Conservation (phyloP, 2,797 vertebrate species). For the Parauchenoglanis punctatus region DNA sequence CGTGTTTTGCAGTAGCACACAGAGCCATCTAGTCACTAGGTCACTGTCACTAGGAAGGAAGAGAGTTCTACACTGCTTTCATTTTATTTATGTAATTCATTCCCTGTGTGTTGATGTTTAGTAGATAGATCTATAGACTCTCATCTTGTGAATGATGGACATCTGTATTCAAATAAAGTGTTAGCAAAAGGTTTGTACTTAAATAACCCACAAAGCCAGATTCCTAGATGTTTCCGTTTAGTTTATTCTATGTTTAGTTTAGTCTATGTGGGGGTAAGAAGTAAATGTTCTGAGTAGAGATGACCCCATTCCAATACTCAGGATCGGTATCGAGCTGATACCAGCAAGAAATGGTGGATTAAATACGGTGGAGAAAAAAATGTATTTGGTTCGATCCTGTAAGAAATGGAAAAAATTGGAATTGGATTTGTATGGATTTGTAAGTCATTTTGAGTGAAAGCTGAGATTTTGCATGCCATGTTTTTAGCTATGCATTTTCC, state of each 20-base stretch:
- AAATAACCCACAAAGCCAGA: not conserved
- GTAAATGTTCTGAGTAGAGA: not conserved
- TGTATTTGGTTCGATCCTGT: not conserved
- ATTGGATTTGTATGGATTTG: not conserved
- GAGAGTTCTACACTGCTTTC: not conserved
- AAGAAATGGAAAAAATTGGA: not conserved
- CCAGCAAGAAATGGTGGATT: not conserved
- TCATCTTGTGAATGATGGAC: not conserved
- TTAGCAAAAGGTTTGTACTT: not conserved
- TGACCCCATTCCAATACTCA: not conserved
- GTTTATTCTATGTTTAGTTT: not conserved
- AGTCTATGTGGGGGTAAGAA: not conserved
- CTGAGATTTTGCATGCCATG: not conserved
- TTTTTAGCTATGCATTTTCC: not conserved
- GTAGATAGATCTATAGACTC: not conserved
- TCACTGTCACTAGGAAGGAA: not conserved
- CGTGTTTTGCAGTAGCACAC: not conserved
- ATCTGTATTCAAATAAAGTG: not conserved
- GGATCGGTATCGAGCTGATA: not conserved
- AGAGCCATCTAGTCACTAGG: not conserved
- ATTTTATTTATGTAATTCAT: not conserved
- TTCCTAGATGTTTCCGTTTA: not conserved
- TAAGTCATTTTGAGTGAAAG: not conserved
- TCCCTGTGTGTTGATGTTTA: not conserved
- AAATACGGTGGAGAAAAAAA: not conserved